A percentile compares a stretch with the other conserved stretches of the same genome.
Evolutionary conservation across 1,140 invertebrate genomes (phyloP).

Genomic region (Planococcus citri): DNA sequence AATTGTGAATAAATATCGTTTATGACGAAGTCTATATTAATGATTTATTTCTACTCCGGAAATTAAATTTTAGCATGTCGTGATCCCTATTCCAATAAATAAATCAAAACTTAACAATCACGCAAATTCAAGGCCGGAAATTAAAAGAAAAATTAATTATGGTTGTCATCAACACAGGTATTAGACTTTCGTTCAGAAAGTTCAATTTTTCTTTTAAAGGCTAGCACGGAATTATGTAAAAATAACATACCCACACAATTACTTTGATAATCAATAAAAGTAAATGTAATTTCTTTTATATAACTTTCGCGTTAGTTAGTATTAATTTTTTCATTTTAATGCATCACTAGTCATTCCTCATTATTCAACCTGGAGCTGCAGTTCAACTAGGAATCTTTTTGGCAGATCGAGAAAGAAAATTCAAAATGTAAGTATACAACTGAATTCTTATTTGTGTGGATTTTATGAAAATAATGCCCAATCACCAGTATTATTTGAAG

Average conservation of each 20-base stretch:
- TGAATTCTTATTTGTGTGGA: too few species aligned
- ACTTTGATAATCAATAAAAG: background rate
- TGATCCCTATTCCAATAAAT: background rate
- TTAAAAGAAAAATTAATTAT: conserved; percentile 9
- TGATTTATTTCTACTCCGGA: background rate
- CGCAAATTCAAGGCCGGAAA: conserved; percentile 5
- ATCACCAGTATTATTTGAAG: too few species aligned
- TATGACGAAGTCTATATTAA: background rate
- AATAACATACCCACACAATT: background rate
- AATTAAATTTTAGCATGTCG: background rate
- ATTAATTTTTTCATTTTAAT: background rate
- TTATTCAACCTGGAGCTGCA: background rate
- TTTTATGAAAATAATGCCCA: too few species aligned
- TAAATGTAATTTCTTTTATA: background rate
- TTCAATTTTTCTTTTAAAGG: background rate
- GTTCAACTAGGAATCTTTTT: too few species aligned
- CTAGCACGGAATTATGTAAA: background rate
- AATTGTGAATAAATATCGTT: background rate
- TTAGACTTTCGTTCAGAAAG: background rate
- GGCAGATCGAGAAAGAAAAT: too few species aligned
- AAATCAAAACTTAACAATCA: conserved; percentile 2
- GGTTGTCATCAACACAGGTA: background rate
- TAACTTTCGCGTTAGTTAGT: background rate
- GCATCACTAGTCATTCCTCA: background rate
- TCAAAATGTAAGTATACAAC: too few species aligned